A percentile compares a stretch with the other conserved stretches of the same genome.
phyloP scores from a whole-genome alignment of 2,113 vertebrate genomes.

The Mus musculus region DNA sequence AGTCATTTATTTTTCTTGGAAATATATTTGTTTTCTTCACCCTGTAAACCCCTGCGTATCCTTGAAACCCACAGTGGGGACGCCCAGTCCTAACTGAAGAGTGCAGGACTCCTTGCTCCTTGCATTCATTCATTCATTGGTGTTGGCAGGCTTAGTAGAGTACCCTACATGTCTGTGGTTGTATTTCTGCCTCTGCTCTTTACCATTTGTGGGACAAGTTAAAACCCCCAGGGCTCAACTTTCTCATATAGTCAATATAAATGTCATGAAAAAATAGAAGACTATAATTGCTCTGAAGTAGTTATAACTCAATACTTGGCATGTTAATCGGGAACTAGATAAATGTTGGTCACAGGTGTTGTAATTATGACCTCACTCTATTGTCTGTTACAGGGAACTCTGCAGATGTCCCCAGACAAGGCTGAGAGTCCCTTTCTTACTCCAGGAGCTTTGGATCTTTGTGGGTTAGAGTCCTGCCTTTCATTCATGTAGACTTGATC shows the following conservation, averaged over 20 bases:
- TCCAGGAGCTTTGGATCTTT: background rate
- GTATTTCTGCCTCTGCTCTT: background rate
- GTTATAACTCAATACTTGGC: background rate
- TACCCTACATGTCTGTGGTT: background rate
- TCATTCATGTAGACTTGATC: background rate
- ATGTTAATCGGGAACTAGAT: background rate
- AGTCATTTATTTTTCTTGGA: background rate
- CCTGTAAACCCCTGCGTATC: background rate
- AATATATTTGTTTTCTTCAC: background rate
- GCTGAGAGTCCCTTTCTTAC: background rate
- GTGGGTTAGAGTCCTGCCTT: background rate
- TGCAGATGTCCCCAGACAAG: background rate
- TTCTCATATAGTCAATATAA: accelerated
- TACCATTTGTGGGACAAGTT: background rate
- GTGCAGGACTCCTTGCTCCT: accelerated
- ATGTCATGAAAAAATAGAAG: background rate
- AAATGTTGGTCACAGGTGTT: background rate
- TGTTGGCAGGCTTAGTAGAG: background rate
- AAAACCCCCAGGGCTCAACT: background rate
- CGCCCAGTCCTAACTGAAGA: background rate
- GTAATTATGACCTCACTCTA: too few species aligned
- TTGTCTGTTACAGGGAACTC: background rate
- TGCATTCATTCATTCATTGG: too few species aligned
- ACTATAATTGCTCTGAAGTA: background rate
- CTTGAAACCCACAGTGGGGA: background rate